phyloP scores from a whole-genome alignment of 2,113 vertebrate genomes.

The Brachionichthys hirsutus region DNA sequence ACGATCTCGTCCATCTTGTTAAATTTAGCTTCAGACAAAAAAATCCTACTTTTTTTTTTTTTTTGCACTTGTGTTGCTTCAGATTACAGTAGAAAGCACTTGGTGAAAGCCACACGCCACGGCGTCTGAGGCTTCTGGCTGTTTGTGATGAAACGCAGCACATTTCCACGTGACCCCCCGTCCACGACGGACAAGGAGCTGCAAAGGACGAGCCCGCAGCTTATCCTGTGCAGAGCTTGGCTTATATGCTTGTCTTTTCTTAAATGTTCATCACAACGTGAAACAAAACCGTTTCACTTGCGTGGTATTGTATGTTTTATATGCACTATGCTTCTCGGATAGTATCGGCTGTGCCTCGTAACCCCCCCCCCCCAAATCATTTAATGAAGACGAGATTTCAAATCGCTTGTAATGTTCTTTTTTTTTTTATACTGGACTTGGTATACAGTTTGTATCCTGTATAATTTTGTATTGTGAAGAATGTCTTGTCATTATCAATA shows the following conservation, averaged over 20 bases:
- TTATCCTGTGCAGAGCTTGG: conserved; percentile 23
- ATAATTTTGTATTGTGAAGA: conserved; percentile 85
- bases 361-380: conserved; percentile 78
- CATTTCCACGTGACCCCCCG: conserved; percentile 54
- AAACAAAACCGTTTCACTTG: conserved; percentile 67
- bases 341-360: conserved; percentile 96
- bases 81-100: conserved; percentile 66
- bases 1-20: conserved; percentile 16
- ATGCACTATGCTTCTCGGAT: conserved; percentile 87
- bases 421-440: conserved; percentile 78
- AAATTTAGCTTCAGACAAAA: conserved; percentile 32
- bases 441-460: conserved; percentile 76
- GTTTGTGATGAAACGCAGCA: conserved; percentile 59
- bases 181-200: conserved; percentile 39
- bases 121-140: conserved; percentile 52
- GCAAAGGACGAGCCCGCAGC: conserved; percentile 25
- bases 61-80: conserved; percentile 69
- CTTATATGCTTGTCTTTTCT: conserved; percentile 32
- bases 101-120: conserved; percentile 65
- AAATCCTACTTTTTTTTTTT: conserved; percentile 24
- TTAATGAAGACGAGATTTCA: conserved; percentile 78
- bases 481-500: conserved; percentile 80
- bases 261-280: conserved; percentile 70
- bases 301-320: conserved; percentile 80
- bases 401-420: conserved; percentile 74